Percentiles rank a stretch among this genome's conserved stretches.
phyloP scores from a whole-genome alignment of 2,797 vertebrate species.

The Melanotaenia boesemani region DNA sequence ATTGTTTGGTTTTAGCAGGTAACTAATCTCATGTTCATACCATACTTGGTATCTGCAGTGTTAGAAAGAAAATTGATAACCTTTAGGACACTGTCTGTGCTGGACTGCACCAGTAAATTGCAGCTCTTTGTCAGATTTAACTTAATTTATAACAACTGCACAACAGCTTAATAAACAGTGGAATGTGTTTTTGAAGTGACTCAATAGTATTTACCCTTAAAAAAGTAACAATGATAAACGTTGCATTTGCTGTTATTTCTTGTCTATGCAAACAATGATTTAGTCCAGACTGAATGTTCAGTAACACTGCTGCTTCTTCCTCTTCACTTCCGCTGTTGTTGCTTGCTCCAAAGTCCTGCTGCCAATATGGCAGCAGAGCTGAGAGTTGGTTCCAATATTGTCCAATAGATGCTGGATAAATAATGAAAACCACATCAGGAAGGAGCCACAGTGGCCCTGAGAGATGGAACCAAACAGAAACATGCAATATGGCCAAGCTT shows the following conservation, averaged over 20 bases:
- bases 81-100: constrained; percentile 34
- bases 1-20: constrained; percentile 76
- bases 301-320: constrained; percentile 46
- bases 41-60: constrained; percentile 45
- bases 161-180: constrained; percentile 49
- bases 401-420: constrained; percentile 78
- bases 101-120: constrained; percentile 8
- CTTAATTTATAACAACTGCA: constrained; percentile 46
- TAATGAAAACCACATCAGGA: constrained; percentile 80
- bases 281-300: constrained; percentile 47
- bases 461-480: constrained; percentile 76
- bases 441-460: constrained; percentile 67
- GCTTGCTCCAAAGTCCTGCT: constrained; percentile 40
- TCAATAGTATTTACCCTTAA: constrained; percentile 19
- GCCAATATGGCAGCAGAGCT: constrained; percentile 69
- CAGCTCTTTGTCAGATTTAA: constrained; percentile 34
- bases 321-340: constrained; percentile 60
- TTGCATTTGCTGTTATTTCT: constrained; percentile 26
- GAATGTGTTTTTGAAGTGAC: constrained; percentile 12
- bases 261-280: constrained; percentile 48
- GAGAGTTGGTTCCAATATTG: constrained; percentile 64
- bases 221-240: constrained; percentile 47
- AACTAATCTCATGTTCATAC: constrained; percentile 63
- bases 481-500: constrained; percentile 74
- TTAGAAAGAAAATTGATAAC: constrained; percentile 54